Percentiles rank a stretch among this genome's conserved stretches.
These are phyloP conservation scores for Hyperoplus lanceolatus DNA, from an alignment of 2,797 vertebrate genomes.

Conservation along the genomic window DNA sequence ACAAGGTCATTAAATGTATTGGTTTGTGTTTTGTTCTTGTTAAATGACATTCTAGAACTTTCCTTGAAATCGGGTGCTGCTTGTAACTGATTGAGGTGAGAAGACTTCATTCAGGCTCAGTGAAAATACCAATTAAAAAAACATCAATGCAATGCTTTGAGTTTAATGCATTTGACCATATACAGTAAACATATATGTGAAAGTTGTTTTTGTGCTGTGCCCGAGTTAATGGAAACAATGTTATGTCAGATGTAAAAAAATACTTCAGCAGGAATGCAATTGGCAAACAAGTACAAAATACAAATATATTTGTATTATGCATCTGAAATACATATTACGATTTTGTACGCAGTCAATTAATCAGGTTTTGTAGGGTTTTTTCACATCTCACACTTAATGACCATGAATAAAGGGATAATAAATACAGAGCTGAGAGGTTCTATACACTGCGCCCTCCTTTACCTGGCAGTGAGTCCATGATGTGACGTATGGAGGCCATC, in stretches of 20 bases:
- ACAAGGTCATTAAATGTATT: not conserved
- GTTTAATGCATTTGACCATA: not conserved
- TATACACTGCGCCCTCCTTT: not conserved
- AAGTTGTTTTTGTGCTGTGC: not conserved
- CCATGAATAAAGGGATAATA: not conserved
- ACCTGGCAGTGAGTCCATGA: conserved; percentile 91
- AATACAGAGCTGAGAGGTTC: not conserved
- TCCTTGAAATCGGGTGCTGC: not conserved
- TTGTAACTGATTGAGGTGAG: not conserved
- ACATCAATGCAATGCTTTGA: not conserved
- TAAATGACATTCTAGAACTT: not conserved
- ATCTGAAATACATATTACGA: not conserved
- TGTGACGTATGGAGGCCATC: conserved; percentile 91
- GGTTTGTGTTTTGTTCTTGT: conserved; percentile 2
- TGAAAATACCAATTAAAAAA: conserved; percentile 3
- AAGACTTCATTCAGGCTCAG: not conserved
- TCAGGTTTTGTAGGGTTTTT: not conserved
- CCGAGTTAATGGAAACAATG: not conserved
- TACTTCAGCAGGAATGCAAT: not conserved
- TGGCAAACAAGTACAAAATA: not conserved
- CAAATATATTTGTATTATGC: not conserved
- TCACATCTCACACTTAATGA: not conserved
- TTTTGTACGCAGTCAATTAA: not conserved
- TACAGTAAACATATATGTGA: not conserved
- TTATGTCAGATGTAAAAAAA: not conserved